Percentiles rank a stretch among this genome's conserved stretches.
phyloP scores from a whole-genome alignment of 2,797 vertebrate species.

The Eulemur albifrons region DNA sequence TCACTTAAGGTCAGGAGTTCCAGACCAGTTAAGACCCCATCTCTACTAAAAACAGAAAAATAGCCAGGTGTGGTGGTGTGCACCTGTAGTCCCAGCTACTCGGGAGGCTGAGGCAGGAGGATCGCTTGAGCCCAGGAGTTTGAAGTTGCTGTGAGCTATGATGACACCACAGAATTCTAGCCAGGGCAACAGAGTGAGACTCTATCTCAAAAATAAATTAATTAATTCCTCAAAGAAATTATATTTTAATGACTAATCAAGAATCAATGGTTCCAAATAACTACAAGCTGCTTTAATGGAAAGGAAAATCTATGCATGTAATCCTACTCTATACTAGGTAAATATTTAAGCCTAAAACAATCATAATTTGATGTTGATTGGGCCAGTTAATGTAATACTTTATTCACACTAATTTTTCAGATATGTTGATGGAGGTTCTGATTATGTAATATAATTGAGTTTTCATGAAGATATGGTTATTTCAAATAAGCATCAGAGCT shows the following conservation, averaged over 20 bases:
- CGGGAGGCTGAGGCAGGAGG: too few species aligned
- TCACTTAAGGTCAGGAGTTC: too few species aligned
- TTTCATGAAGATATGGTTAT: neutral
- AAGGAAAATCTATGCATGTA: neutral
- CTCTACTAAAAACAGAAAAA: too few species aligned
- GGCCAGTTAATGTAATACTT: constrained; percentile 21
- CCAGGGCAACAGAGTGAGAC: too few species aligned
- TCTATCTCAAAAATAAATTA: too few species aligned
- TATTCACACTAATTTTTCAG: constrained; percentile 9
- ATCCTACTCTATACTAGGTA: neutral
- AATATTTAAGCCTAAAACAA: constrained; percentile 21
- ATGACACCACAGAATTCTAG: too few species aligned
- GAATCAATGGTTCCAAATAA: neutral
- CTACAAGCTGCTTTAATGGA: neutral
- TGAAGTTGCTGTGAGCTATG: too few species aligned
- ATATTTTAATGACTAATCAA: constrained; percentile 3
- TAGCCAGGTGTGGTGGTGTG: too few species aligned
- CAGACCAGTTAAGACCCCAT: too few species aligned
- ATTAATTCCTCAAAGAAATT: neutral
- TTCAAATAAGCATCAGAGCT: neutral
- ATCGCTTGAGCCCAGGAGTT: too few species aligned
- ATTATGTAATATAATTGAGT: neutral
- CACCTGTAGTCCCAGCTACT: too few species aligned
- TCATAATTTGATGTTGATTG: neutral
- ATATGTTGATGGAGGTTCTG: neutral